Base-by-base conservation (phyloP, 2,888 invertebrate genomes). In the Coenonympha arcania region DNA sequence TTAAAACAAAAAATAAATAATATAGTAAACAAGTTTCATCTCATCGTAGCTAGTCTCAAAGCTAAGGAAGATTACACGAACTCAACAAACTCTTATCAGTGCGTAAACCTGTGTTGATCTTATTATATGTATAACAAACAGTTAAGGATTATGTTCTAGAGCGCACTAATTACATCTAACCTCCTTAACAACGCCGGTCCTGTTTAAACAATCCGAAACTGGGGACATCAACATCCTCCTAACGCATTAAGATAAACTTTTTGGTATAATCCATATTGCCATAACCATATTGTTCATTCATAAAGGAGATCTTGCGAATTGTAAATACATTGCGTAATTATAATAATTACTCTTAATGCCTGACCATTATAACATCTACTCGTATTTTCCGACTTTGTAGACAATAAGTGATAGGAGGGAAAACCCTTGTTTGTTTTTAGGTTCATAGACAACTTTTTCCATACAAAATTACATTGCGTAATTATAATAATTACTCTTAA, bases 121-220 rank as follows among this genome's bases (percentile, higher is more conserved):
- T 79, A 71, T 71, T 69, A 73, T n/a, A n/a, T n/a, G n/a, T n/a
- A n/a, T 61, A 71, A 57, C 65, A 66, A 69, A 69, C 69, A 72
- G 62, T 64, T 64, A 64, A 63, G 76, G 77, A 80, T 82, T 81
- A 79, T 72, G 66, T 73, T 61, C 75, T 74, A 77, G 76, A 77
- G 76, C 74, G 71, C 71, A 68, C 77, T 84, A 80, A 84, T 81
- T 81, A 76, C 68, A 69, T 72, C 74, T 77, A 81, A 76, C 76
- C 76, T 73, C 68, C 69, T 73, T 71, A 75, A 72, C 73, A 72
- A 71, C 71, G 58, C 61, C 65, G 72, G 76, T 84, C 82, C 83
- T 84, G 72, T 72, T 68, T 69, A 75, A 79, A 83, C 81, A 81
- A 64, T 65, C 64, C 66, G 58, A 67, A 72, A 71, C 65, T 73